Conservation (phyloP, 1,140 invertebrate genomes). For the Meloidogyne hapla region DNA sequence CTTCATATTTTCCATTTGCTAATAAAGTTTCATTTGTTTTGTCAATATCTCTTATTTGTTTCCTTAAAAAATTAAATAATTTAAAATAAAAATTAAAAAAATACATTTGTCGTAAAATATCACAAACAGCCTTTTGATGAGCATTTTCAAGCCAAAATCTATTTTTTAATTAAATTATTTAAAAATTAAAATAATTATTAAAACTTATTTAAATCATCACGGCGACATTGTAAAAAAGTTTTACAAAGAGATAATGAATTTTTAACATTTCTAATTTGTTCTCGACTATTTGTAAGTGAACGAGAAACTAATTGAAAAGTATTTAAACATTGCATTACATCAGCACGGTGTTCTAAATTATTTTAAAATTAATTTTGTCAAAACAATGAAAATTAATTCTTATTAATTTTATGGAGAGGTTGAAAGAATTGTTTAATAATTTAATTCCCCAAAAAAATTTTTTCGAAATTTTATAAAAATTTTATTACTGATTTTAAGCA, state of each 20-base stretch:
- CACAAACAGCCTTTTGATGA: slow-evolving; percentile 52
- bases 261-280: slow-evolving; percentile 79
- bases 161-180: background rate
- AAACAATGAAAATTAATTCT: background rate
- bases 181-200: slow-evolving; percentile 63
- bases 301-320: slow-evolving; percentile 79
- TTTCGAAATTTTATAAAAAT: too few species aligned
- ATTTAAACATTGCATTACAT: slow-evolving; percentile 82
- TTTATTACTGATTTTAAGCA: too few species aligned
- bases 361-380: background rate
- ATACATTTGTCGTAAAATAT: slow-evolving; percentile 60
- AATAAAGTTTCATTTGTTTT: slow-evolving; percentile 45
- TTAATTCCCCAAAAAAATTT: too few species aligned
- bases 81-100: slow-evolving; percentile 25
- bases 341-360: slow-evolving; percentile 75
- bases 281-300: slow-evolving; percentile 70
- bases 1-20: slow-evolving; percentile 41
- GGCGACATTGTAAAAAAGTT: slow-evolving; percentile 80
- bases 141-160: slow-evolving; percentile 61
- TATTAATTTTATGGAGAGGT: too few species aligned
- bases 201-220: slow-evolving; percentile 86
- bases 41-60: slow-evolving; percentile 60
- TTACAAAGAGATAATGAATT: slow-evolving; percentile 86
- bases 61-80: slow-evolving; percentile 41
- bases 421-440: too few species aligned